These are phyloP conservation scores for Axis porcinus DNA, from an alignment of 2,113 vertebrate genomes.

Conservation along the genomic window DNA sequence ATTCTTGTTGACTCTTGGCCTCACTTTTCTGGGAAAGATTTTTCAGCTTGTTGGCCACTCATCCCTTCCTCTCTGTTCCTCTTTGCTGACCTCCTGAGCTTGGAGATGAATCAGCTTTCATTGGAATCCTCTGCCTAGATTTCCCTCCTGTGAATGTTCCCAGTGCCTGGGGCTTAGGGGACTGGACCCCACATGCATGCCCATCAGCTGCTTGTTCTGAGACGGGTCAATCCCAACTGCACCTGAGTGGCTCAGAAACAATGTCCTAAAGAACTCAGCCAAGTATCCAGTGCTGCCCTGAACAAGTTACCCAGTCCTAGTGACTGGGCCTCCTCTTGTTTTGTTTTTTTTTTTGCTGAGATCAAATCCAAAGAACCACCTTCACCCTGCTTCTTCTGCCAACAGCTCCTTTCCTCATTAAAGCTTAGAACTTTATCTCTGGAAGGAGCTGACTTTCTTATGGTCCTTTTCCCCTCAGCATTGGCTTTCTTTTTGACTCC, in stretches of 20 bases:
- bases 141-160: neutral
- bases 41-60: neutral
- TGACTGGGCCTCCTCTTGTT: neutral
- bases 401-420: neutral
- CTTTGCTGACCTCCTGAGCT: neutral
- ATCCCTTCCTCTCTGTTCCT: neutral
- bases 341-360: neutral
- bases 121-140: neutral
- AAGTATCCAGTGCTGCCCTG: neutral
- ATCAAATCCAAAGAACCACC: neutral
- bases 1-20: neutral
- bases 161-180: neutral
- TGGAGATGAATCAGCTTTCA: neutral
- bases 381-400: neutral
- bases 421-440: neutral
- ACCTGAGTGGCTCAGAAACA: neutral
- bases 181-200: rapidly evolving
- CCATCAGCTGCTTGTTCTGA: neutral
- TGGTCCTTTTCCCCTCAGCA: rapidly evolving
- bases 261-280: neutral
- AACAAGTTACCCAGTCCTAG: no score
- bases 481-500: neutral
- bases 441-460: neutral
- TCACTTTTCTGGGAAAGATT: conserved; percentile 9
- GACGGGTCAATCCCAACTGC: neutral